phyloP scores from a whole-genome alignment of 2,113 vertebrate species.

The Monopterus albus region DNA sequence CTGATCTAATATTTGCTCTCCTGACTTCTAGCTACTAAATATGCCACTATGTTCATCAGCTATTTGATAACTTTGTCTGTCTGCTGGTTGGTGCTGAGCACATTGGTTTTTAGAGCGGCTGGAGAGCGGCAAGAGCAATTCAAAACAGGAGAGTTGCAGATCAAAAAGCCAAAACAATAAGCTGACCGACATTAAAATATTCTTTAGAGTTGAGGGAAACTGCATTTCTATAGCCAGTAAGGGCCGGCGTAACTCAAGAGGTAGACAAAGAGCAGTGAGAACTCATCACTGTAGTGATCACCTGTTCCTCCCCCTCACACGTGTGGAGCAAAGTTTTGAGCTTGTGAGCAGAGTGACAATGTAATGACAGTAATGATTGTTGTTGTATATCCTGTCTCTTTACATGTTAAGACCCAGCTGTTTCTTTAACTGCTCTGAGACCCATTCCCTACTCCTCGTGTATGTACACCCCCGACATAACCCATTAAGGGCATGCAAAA shows the following conservation, averaged over 20 bases:
- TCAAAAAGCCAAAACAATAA: background rate
- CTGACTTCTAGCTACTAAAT: too few relatives aligned
- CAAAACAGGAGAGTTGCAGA: background rate
- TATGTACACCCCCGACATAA: background rate
- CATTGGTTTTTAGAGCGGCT: too few relatives aligned
- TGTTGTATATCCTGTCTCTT: conserved; percentile 47
- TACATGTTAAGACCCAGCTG: conserved; percentile 53
- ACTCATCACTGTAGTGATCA: conserved; percentile 14
- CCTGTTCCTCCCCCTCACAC: conserved; percentile 34
- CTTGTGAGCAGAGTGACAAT: background rate
- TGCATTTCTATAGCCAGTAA: background rate
- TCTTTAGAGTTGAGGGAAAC: background rate
- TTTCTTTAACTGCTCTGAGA: conserved; percentile 23
- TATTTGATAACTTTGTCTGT: too few relatives aligned
- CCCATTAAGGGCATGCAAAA: background rate
- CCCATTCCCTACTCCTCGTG: background rate
- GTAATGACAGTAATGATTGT: conserved; percentile 24
- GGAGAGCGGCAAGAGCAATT: too few relatives aligned
- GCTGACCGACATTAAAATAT: too few relatives aligned
- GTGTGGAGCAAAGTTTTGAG: background rate
- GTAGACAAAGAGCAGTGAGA: conserved; percentile 18
- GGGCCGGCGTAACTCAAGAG: conserved; percentile 16
- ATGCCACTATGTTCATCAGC: too few relatives aligned
- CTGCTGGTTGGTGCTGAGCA: background rate
- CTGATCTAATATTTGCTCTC: too few relatives aligned